These are phyloP conservation scores for Galago senegalensis DNA, from an alignment of 2,797 vertebrate genomes.

Conservation along the genomic window DNA sequence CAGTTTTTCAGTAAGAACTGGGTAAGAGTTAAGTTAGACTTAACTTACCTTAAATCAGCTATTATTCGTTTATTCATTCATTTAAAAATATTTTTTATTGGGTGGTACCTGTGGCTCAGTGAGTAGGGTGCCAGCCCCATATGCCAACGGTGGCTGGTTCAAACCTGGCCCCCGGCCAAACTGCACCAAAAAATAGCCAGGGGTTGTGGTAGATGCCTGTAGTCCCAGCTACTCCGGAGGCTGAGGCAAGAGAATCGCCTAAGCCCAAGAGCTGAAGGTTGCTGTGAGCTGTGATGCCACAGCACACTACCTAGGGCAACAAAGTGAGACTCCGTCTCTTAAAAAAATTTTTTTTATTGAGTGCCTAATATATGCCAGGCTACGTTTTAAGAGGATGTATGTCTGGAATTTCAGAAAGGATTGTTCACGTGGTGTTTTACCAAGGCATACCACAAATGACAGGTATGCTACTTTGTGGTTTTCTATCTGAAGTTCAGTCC, in stretches of 20 bases:
- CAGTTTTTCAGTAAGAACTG: neutral
- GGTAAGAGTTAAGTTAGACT: neutral
- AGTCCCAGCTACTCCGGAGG: no score
- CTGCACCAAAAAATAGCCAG: no score
- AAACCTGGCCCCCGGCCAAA: no score
- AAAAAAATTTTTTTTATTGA: neutral
- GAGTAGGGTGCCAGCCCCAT: no score
- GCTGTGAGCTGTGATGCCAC: no score
- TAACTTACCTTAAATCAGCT: neutral
- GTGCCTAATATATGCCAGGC: neutral
- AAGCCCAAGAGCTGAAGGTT: no score
- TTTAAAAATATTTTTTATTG: neutral
- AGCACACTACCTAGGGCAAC: no score
- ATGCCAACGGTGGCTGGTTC: no score
- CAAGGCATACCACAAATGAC: neutral
- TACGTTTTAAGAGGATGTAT: neutral
- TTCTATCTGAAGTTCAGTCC: neutral
- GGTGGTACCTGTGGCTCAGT: no score
- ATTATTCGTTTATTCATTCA: neutral
- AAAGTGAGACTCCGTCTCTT: no score
- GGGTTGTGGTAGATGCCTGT: no score
- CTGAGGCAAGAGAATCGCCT: no score
- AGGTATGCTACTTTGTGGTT: rapidly evolving
- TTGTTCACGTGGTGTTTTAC: rapidly evolving
- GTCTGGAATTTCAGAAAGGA: neutral